phyloP scores from a whole-genome alignment of 1,140 invertebrate genomes.

The Eumeta japonica region DNA sequence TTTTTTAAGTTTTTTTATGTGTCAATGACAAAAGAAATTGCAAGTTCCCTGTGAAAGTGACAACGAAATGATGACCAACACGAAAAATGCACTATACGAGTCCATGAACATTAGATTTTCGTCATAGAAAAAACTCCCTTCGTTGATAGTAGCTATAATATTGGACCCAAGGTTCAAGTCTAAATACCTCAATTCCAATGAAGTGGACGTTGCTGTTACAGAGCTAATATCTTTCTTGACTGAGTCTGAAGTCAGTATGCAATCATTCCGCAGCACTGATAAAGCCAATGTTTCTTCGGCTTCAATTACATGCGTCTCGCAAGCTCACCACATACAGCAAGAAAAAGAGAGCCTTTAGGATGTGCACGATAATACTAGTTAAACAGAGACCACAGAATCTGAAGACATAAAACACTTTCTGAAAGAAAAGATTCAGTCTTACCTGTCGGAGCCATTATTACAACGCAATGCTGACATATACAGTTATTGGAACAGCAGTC shows the following conservation, averaged over 20 bases:
- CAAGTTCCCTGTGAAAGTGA: conserved; percentile 12
- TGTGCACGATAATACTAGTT: conserved; percentile 10
- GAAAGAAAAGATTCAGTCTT: conserved; percentile 16
- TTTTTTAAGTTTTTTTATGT: too few relatives aligned
- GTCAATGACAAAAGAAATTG: too few relatives aligned
- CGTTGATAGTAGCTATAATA: conserved; percentile 15
- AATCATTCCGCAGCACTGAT: too few relatives aligned
- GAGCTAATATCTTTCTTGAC: conserved; percentile 11
- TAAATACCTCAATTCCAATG: conserved; percentile 16
- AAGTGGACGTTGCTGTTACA: conserved; percentile 14
- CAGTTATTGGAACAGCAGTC: conserved; percentile 17
- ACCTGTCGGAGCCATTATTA: conserved; percentile 17
- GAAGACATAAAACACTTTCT: conserved; percentile 3
- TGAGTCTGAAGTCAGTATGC: not conserved
- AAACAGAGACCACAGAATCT: conserved; percentile 6
- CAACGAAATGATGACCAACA: conserved; percentile 9
- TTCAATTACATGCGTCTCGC: conserved; percentile 4
- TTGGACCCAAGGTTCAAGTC: conserved; percentile 23
- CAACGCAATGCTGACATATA: conserved; percentile 15
- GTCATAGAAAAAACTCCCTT: conserved; percentile 11
- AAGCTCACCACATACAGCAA: conserved; percentile 5
- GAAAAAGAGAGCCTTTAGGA: conserved; percentile 11
- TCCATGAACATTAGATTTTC: conserved; percentile 17
- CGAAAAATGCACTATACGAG: conserved; percentile 12
- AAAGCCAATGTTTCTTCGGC: not conserved